Conservation (phyloP, 2,797 vertebrate genomes). For the Neostethus bicornis region DNA sequence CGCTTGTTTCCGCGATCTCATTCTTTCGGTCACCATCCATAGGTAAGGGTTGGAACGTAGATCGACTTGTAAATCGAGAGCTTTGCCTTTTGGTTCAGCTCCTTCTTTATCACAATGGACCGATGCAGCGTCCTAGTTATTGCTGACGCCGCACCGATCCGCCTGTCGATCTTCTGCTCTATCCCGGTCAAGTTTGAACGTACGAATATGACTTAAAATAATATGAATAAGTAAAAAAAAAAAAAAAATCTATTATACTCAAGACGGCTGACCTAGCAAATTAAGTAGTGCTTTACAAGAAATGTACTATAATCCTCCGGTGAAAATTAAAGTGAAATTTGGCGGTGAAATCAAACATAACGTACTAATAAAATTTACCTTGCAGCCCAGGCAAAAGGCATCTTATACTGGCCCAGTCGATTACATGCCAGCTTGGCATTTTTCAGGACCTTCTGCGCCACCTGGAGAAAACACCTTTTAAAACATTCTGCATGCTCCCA, state of each 20-base stretch:
- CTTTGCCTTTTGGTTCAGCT: too few relatives aligned
- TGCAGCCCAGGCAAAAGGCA: constrained; percentile 99
- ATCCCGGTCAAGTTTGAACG: not conserved
- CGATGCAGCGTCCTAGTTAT: too few relatives aligned
- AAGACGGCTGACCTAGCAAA: not conserved
- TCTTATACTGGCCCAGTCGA: constrained; percentile 92
- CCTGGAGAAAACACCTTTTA: constrained; percentile 75
- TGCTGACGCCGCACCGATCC: too few relatives aligned
- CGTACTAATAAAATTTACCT: constrained; percentile 74
- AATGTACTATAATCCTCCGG: not conserved
- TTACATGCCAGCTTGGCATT: constrained; percentile 95
- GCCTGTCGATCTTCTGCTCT: too few relatives aligned
- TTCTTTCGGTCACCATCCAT: too few relatives aligned
- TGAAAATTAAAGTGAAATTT: not conserved
- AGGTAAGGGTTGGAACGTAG: too few relatives aligned
- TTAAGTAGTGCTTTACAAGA: not conserved
- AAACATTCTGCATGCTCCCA: constrained; percentile 37
- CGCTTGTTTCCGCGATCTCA: too few relatives aligned
- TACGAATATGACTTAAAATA: not conserved
- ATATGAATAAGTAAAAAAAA: not conserved
- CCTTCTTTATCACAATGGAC: too few relatives aligned
- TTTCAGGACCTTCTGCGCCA: constrained; percentile 97
- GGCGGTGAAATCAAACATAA: not conserved
- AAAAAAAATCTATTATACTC: not conserved
- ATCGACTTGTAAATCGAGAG: too few relatives aligned